Evolutionary conservation across 37 sponge, comb jelly and placozoan species (phyloP).

Genomic region (Theonella swinhoei): DNA sequence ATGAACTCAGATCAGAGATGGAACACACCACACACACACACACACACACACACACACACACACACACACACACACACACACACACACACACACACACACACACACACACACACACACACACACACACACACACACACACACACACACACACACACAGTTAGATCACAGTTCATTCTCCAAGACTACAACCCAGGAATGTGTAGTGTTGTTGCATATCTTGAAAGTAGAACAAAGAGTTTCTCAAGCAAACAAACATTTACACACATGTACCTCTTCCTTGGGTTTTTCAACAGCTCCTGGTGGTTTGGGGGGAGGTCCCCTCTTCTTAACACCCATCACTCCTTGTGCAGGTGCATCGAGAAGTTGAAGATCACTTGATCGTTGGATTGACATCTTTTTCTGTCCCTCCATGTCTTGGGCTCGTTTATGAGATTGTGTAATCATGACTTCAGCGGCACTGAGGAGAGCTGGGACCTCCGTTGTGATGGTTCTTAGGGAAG

Average conservation of each 20-base stretch:
- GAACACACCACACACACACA: conserved; percentile 1
- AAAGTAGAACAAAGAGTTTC: too few relatives aligned
- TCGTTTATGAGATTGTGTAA: conserved; percentile 64
- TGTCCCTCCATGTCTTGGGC: conserved; percentile 40
- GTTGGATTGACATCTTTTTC: conserved; percentile 53
- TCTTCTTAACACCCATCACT: conserved; percentile 5
- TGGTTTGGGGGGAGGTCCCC: conserved; percentile 27
- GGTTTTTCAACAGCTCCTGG: conserved; percentile 4
- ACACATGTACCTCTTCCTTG: background rate
- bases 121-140: background rate
- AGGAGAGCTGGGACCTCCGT: conserved; percentile 68
- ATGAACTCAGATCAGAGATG: too few relatives aligned
- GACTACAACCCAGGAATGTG: too few relatives aligned
- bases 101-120: conserved; percentile 28
- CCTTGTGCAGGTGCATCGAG: conserved; percentile 12
- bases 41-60: conserved; percentile 21
- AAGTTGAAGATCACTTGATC: conserved; percentile 37
- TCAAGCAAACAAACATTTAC: too few relatives aligned
- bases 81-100: conserved; percentile 31
- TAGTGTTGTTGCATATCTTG: too few relatives aligned
- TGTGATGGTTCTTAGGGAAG: conserved; percentile 33
- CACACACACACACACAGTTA: background rate
- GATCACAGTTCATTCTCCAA: background rate
- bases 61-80: conserved; percentile 11
- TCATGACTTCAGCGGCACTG: conserved; percentile 73